Percentiles rank a stretch among this genome's conserved stretches.
Evolutionary conservation across 1,140 invertebrate genomes (phyloP).

Genomic region (Pemphigus obesinymphae): DNA sequence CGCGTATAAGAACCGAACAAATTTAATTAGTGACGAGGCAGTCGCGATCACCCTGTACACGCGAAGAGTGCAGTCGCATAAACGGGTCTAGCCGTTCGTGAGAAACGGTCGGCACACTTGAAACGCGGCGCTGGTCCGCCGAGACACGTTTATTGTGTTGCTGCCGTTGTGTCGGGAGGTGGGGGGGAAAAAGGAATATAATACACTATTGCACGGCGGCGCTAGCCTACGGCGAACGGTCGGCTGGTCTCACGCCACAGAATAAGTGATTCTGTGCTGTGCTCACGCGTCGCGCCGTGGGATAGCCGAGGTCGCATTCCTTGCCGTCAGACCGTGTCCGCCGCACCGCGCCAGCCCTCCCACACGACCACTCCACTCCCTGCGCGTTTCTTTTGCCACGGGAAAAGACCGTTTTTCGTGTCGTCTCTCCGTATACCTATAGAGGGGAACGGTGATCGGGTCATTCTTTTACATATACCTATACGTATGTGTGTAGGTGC

Average conservation of each 20-base stretch:
- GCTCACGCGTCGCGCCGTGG: not conserved
- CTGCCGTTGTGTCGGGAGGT: not conserved
- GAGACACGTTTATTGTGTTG: not conserved
- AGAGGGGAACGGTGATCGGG: too few species aligned
- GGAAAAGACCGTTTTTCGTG: conserved; percentile 28
- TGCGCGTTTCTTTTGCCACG: too few species aligned
- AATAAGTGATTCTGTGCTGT: too few species aligned
- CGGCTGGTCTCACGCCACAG: conserved; percentile 11
- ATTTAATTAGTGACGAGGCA: too few species aligned
- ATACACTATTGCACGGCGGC: conserved; percentile 4
- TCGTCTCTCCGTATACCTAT: not conserved
- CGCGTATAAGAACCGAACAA: too few species aligned
- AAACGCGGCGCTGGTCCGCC: not conserved
- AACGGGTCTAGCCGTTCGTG: not conserved
- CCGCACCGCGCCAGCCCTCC: not conserved
- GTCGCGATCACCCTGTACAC: not conserved
- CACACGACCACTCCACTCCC: not conserved
- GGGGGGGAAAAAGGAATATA: not conserved
- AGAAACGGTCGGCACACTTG: conserved; percentile 39
- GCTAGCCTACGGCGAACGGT: not conserved
- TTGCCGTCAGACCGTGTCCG: conserved; percentile 27
- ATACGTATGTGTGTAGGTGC: too few species aligned
- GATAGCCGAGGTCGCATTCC: conserved; percentile 37
- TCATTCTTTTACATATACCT: too few species aligned
- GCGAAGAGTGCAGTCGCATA: not conserved